Percentiles rank a stretch among this genome's conserved stretches.
Evolutionary conservation across 2,888 invertebrate genomes (phyloP).

Genomic region (Ichneumoninae sp.): DNA sequence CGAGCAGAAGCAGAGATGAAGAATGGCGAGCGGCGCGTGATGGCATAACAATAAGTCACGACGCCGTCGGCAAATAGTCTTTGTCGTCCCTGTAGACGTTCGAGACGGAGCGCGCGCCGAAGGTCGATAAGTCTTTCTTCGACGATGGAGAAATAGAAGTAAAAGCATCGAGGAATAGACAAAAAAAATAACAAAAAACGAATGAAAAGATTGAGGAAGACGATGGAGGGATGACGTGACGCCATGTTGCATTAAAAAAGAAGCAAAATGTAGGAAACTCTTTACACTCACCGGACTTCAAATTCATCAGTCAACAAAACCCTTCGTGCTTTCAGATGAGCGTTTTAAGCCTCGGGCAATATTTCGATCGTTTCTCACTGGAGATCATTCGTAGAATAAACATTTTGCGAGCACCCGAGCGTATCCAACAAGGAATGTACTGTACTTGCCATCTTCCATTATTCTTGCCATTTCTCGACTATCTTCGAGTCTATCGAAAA

Average conservation of each 20-base stretch:
- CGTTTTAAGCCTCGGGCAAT: not conserved
- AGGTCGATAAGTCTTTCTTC: conserved; percentile 55
- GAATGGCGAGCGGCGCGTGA: conserved; percentile 65
- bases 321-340: not conserved
- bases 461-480: not conserved
- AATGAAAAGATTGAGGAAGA: not conserved
- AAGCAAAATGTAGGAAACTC: conserved; percentile 1
- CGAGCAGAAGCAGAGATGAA: conserved; percentile 56
- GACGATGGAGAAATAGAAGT: conserved; percentile 45
- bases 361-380: not conserved
- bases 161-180: not conserved
- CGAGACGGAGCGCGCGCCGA: conserved; percentile 52
- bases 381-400: not conserved
- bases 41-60: conserved; percentile 69
- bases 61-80: conserved; percentile 67
- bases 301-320: not conserved
- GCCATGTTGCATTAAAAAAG: conserved; percentile 20
- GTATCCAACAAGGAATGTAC: not conserved
- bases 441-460: not conserved
- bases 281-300: not conserved
- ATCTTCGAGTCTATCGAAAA: not conserved
- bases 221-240: not conserved
- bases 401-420: not conserved
- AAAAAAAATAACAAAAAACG: not conserved
- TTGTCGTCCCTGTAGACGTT: conserved; percentile 59